A percentile compares a stretch with the other conserved stretches of the same genome.
Conservation (phyloP, 2,888 invertebrate species). For the Caenorhabditis imperialis region DNA sequence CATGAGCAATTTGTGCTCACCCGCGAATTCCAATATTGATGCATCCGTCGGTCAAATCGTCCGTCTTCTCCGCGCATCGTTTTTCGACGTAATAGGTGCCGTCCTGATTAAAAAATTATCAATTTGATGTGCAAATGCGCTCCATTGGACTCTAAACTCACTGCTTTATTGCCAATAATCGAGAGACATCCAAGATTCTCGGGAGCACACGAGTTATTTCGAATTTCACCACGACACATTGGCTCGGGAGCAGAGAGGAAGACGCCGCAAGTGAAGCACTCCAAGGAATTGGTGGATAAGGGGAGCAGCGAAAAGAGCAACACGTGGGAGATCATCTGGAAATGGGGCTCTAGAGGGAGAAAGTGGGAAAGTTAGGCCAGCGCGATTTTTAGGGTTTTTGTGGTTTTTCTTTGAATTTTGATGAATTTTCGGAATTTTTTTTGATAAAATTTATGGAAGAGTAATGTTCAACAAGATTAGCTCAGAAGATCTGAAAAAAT, state of each 20-base stretch:
- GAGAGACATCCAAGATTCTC: slow-evolving; percentile 57
- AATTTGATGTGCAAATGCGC: too few relatives aligned
- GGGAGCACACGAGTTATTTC: slow-evolving; percentile 54
- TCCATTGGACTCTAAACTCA: too few relatives aligned
- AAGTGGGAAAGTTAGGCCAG: too few relatives aligned
- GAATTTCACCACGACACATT: slow-evolving; percentile 53
- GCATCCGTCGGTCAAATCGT: slow-evolving; percentile 57
- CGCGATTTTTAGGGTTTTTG: too few relatives aligned
- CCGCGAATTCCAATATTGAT: slow-evolving; percentile 53
- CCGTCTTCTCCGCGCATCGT: slow-evolving; percentile 53
- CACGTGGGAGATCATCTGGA: slow-evolving; percentile 10
- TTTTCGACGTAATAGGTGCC: slow-evolving; percentile 60
- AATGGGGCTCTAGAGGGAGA: too few relatives aligned
- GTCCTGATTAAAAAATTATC: too few relatives aligned
- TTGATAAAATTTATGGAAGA: too few relatives aligned
- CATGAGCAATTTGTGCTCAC: slow-evolving; percentile 5
- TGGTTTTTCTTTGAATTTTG: too few relatives aligned
- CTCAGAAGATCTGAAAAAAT: too few relatives aligned
- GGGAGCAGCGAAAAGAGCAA: slow-evolving; percentile 6
- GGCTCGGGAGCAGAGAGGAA: slow-evolving; percentile 56
- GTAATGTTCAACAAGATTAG: too few relatives aligned
- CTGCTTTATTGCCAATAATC: slow-evolving; percentile 54
- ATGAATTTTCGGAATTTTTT: too few relatives aligned
- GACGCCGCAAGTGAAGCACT: slow-evolving; percentile 60
- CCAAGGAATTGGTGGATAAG: slow-evolving; percentile 3